Conservation (phyloP, 1,140 invertebrate species). For the Aphaenogaster rudis region DNA sequence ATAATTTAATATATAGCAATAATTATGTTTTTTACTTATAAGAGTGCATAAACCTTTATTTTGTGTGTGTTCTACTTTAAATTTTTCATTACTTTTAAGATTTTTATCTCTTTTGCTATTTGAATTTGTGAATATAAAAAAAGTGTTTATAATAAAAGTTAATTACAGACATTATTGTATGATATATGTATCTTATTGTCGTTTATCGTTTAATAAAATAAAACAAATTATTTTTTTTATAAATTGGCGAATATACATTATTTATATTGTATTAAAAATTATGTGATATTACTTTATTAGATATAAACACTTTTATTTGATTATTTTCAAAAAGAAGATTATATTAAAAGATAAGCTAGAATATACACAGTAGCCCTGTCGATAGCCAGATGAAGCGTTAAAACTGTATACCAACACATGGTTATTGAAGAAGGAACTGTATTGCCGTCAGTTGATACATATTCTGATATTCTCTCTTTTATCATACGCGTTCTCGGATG, state of each 20-base stretch:
- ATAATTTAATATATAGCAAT: neutral
- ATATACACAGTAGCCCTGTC: no score
- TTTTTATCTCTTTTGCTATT: neutral
- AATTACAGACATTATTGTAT: no score
- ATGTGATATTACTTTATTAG: neutral
- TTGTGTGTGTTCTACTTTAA: neutral
- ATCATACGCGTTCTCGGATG: constrained; percentile 7
- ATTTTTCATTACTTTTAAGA: neutral
- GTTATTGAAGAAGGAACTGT: neutral
- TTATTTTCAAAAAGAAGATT: neutral
- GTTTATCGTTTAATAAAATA: neutral
- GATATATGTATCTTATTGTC: no score
- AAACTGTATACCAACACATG: constrained; percentile 16
- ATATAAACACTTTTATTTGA: neutral
- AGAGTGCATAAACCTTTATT: neutral
- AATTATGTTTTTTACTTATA: constrained; percentile 3
- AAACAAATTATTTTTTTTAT: constrained; percentile 11
- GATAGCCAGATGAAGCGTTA: neutral
- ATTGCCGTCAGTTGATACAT: constrained; percentile 34
- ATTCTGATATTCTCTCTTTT: neutral
- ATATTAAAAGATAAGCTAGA: neutral
- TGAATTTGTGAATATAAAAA: neutral
- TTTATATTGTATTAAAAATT: neutral
- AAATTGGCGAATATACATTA: neutral
- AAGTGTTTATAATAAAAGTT: neutral